Conservation (phyloP, 2,113 vertebrate species). For the Sceloporus undulatus region DNA sequence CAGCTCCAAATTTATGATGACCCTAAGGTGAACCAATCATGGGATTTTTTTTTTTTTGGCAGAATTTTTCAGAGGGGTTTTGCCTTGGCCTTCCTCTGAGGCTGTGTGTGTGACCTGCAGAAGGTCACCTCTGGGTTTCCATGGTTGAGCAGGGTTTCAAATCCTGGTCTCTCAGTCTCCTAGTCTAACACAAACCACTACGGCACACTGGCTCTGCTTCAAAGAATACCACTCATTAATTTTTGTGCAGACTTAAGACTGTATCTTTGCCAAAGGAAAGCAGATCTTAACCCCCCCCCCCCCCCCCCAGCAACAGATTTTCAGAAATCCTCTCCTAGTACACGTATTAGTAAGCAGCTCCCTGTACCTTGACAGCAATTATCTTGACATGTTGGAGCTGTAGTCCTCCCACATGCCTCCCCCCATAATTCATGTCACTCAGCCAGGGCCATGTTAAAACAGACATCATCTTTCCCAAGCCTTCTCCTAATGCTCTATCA, state of each 20-base stretch:
- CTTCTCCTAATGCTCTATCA: not conserved
- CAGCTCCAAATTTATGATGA: no score
- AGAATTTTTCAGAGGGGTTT: no score
- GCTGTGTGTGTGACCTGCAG: no score
- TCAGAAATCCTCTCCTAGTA: constrained; percentile 35
- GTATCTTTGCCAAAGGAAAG: not conserved
- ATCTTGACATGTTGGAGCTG: constrained; percentile 26
- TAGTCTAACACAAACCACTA: no score
- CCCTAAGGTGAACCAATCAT: no score
- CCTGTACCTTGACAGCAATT: constrained; percentile 27
- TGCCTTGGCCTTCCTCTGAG: no score
- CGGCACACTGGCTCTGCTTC: not conserved
- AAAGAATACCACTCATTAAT: not conserved
- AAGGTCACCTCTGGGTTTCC: no score
- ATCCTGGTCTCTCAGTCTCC: no score
- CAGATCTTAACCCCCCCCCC: constrained; percentile 10
- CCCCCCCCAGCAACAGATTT: constrained; percentile 3
- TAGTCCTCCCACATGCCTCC: constrained; percentile 2
- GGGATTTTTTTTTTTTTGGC: no score
- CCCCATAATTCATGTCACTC: constrained; percentile 18
- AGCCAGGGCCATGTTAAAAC: not conserved
- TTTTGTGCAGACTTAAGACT: constrained; percentile 19
- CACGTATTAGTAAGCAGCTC: constrained; percentile 6
- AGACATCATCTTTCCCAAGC: constrained; percentile 7
- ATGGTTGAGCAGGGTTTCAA: no score